Base-by-base conservation (phyloP, 2,797 vertebrate genomes). In the Fringilla coelebs region DNA sequence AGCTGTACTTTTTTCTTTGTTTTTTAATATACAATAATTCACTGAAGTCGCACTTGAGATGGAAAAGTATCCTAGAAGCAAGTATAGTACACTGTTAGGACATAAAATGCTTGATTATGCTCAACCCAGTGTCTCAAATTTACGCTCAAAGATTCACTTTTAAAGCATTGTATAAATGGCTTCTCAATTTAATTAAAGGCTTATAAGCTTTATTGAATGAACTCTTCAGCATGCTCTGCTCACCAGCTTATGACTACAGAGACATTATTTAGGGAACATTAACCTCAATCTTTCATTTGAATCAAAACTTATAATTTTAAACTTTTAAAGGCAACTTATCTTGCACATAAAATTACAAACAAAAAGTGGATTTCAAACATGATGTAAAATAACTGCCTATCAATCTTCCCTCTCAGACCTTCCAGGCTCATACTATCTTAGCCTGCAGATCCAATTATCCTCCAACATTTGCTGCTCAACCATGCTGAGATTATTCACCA, bases 371-470 rank as follows among this genome's bases (percentile, higher is more conserved):
- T 95, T 88, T 97, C 57, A 92, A 96, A 89, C 63, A 88, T 22
- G 61, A 77, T 60, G 17, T 88, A 92, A 96, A 97, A 90, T 90
- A 92, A 86, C 92, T 79, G 84, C 70, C 87, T 96, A 97, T 97
- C 96, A 97, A 79, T 96, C 79, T 94, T 89, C 70, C 63, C 80
- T 67, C 83, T 57, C 85, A 97, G 96, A 90, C 85, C 65, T 97
- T 97, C 89, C 90, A 93, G 7, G 17, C 95, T 96, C 79, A 29
- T 85, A 93, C 62, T 84, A 85, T 82, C 90, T 96, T 97, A 96
- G 96, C 96, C 94, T 96, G 88, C 82, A 97, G 94, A 98, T 96
- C 95, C 96, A 98, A 98, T 98, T 98, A 98, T 97, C 89, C 83
- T 91, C 78, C 94, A 97, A 96, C 94, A 97, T 97, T 98, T 98